Conservation (phyloP, 1,140 invertebrate genomes). For the Dreissena polymorpha region DNA sequence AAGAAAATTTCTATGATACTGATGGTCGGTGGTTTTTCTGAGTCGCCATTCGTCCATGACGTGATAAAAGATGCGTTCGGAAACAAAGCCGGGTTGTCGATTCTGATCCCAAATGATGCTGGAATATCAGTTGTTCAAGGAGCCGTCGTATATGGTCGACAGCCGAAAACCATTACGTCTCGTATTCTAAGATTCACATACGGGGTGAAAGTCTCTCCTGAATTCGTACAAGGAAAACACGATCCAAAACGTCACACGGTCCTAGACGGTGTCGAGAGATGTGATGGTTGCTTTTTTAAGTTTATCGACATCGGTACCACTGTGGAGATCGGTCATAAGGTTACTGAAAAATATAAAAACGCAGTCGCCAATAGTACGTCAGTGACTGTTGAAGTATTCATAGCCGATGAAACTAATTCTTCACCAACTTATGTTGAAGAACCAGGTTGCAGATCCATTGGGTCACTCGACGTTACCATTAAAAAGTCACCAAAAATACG, state of each 20-base stretch:
- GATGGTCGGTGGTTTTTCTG: conserved; percentile 62
- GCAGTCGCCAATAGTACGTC: not conserved
- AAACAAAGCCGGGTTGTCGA: conserved; percentile 10
- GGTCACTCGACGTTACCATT: conserved; percentile 33
- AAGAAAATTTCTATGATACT: conserved; percentile 45
- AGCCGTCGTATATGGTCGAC: too few relatives aligned
- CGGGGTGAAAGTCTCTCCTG: not conserved
- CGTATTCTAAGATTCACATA: too few relatives aligned
- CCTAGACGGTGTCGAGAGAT: conserved; percentile 1
- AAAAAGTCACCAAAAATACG: conserved; percentile 11
- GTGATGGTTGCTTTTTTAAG: conserved; percentile 29
- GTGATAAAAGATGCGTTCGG: conserved; percentile 45
- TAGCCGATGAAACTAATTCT: not conserved
- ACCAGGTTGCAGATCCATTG: conserved; percentile 4
- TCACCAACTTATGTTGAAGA: conserved; percentile 47
- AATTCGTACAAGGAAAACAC: conserved; percentile 38
- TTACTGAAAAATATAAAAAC: conserved; percentile 14
- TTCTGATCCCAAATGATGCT: too few relatives aligned
- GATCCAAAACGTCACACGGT: not conserved
- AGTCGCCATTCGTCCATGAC: conserved; percentile 53
- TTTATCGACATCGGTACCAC: conserved; percentile 38
- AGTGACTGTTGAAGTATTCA: conserved; percentile 25
- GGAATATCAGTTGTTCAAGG: too few relatives aligned
- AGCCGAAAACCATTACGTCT: too few relatives aligned
- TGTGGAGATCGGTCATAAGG: not conserved